A percentile compares a stretch with the other conserved stretches of the same genome.
These are phyloP conservation scores for Eptesicus fuscus DNA, from an alignment of 2,113 vertebrate species.

Conservation along the genomic window DNA sequence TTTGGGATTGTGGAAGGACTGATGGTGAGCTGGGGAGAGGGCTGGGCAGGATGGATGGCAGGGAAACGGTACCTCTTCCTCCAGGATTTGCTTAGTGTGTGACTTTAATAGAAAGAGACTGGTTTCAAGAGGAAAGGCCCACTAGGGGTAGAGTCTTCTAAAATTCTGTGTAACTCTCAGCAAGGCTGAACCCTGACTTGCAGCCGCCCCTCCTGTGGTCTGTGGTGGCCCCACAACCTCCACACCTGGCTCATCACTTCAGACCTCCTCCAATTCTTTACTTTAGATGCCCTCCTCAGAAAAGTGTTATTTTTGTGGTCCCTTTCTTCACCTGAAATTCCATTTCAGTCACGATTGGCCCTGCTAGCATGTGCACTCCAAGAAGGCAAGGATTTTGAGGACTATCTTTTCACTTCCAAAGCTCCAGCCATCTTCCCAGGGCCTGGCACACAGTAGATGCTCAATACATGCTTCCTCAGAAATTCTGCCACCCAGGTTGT, in stretches of 20 bases:
- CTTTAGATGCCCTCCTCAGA: neutral
- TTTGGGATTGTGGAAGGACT: conserved; percentile 91
- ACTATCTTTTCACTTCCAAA: neutral
- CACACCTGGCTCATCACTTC: neutral
- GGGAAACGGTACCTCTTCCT: neutral
- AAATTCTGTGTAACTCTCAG: neutral
- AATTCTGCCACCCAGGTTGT: conserved; percentile 82
- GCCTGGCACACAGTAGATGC: neutral
- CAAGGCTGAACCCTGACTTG: neutral
- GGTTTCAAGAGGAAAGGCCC: neutral
- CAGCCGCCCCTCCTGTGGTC: neutral
- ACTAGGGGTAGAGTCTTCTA: neutral
- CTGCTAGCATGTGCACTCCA: neutral
- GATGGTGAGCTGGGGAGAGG: conserved; percentile 83
- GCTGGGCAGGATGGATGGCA: neutral
- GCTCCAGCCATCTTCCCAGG: neutral
- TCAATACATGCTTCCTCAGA: neutral
- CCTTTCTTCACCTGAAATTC: neutral
- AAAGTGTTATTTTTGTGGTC: neutral
- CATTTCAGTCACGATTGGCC: neutral
- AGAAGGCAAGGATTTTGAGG: neutral
- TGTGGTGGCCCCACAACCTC: neutral
- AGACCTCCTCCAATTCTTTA: neutral
- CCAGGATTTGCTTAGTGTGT: neutral
- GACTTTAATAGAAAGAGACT: neutral